A percentile compares a stretch with the other conserved stretches of the same genome.
These are phyloP conservation scores for Chamaedrilus cognettii DNA, from an alignment of 2,888 invertebrate genomes.

Conservation along the genomic window DNA sequence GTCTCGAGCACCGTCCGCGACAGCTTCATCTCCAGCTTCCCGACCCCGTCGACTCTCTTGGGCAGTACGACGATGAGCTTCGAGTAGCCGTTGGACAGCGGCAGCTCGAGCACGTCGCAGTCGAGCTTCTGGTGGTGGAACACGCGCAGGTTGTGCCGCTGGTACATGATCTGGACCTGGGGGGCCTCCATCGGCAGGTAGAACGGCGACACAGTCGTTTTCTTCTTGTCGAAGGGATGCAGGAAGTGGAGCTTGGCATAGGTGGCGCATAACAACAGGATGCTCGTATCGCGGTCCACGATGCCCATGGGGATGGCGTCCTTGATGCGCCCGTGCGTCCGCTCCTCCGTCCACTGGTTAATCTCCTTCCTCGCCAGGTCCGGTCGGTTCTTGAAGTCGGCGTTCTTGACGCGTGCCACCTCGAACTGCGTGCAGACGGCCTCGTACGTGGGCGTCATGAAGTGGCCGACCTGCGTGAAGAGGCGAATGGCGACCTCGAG, in stretches of 20 bases:
- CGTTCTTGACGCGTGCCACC: slow-evolving; percentile 33
- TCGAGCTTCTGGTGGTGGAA: slow-evolving; percentile 32
- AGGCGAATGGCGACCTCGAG: slow-evolving; percentile 36
- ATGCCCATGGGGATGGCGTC: slow-evolving; percentile 38
- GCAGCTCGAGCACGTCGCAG: slow-evolving; percentile 37
- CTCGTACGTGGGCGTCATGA: slow-evolving; percentile 32
- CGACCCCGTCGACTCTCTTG: slow-evolving; percentile 35
- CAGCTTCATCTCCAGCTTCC: slow-evolving; percentile 37
- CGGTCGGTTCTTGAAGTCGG: slow-evolving; percentile 34
- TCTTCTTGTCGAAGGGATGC: slow-evolving; percentile 36
- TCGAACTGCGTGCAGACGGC: slow-evolving; percentile 34
- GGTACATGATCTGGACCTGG: slow-evolving; percentile 39
- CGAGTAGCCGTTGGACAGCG: slow-evolving; percentile 34
- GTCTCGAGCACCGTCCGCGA: slow-evolving; percentile 33
- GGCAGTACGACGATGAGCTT: slow-evolving; percentile 37
- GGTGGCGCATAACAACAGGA: slow-evolving; percentile 34
- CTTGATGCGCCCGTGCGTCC: slow-evolving; percentile 35
- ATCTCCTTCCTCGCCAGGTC: slow-evolving; percentile 40
- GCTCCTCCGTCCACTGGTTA: slow-evolving; percentile 39
- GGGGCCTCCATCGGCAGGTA: slow-evolving; percentile 34
- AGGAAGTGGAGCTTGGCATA: slow-evolving; percentile 36
- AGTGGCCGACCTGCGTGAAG: slow-evolving; percentile 32
- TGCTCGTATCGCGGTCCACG: slow-evolving; percentile 35
- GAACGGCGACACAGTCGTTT: slow-evolving; percentile 33
- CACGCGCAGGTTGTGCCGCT: slow-evolving; percentile 28